A percentile compares a stretch with the other conserved stretches of the same genome.
phyloP scores from a whole-genome alignment of 2,113 vertebrate species.

The Cinclus cinclus region DNA sequence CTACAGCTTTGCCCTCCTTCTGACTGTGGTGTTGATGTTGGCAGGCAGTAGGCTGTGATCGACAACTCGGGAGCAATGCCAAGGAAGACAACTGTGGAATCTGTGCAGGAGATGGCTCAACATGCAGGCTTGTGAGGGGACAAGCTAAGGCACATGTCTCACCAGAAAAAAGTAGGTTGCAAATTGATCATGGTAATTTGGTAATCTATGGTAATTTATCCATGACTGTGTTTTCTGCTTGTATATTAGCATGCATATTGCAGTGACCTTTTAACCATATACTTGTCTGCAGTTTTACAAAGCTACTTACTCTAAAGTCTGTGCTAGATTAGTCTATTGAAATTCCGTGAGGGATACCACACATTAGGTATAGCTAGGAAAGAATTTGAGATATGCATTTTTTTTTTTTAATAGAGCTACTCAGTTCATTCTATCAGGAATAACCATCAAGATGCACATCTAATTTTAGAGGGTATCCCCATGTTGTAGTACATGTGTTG shows the following conservation, averaged over 20 bases:
- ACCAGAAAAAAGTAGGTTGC: slow-evolving; percentile 85
- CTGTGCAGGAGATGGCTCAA: slow-evolving; percentile 87
- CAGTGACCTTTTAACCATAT: slow-evolving; percentile 11
- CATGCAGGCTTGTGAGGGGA: slow-evolving; percentile 90
- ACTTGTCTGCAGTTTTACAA: slow-evolving; percentile 38
- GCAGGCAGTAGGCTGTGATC: slow-evolving; percentile 92
- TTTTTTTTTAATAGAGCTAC: neutral
- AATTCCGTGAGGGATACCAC: slow-evolving; percentile 52
- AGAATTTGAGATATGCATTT: slow-evolving; percentile 48
- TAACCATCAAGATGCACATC: slow-evolving; percentile 45
- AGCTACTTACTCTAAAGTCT: slow-evolving; percentile 49
- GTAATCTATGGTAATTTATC: neutral
- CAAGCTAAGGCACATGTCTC: slow-evolving; percentile 84
- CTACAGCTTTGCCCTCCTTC: slow-evolving; percentile 53
- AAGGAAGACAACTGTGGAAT: slow-evolving; percentile 91
- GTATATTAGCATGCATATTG: neutral
- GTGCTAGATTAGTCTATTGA: slow-evolving; percentile 15
- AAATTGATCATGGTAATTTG: neutral
- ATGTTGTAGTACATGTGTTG: slow-evolving; percentile 10
- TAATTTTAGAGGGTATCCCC: slow-evolving; percentile 50
- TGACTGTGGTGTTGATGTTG: slow-evolving; percentile 73
- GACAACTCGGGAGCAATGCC: slow-evolving; percentile 85
- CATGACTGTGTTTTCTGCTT: neutral
- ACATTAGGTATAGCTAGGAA: slow-evolving; percentile 43
- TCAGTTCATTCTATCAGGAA: slow-evolving; percentile 50